Evolutionary conservation across 2,797 vertebrate species (phyloP).

Genomic region (Liparis tanakae): DNA sequence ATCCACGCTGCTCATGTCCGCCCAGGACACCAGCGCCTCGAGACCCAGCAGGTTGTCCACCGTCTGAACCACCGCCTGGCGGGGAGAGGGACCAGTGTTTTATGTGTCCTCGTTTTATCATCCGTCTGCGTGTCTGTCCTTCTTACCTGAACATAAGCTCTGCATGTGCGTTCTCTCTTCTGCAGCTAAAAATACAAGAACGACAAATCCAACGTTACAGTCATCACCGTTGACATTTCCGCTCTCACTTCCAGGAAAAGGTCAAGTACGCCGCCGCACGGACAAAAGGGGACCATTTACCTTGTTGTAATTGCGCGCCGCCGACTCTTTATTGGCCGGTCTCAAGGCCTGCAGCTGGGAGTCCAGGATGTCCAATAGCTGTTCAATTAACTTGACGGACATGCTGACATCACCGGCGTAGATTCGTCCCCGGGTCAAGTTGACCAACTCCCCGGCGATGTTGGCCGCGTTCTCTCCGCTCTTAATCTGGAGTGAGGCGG

Average conservation of each 20-base stretch:
- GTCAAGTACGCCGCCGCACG: constrained; percentile 45
- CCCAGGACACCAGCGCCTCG: constrained; percentile 79
- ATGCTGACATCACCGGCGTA: constrained; percentile 95
- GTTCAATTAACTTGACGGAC: constrained; percentile 91
- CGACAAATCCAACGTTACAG: constrained; percentile 32
- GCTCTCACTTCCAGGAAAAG: constrained; percentile 52
- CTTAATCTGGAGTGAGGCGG: constrained; percentile 85
- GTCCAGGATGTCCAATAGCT: constrained; percentile 93
- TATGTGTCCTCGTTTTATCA: neutral
- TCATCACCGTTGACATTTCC: constrained; percentile 63
- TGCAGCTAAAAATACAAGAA: constrained; percentile 84
- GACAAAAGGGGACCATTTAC: constrained; percentile 68
- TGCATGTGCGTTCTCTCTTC: constrained; percentile 91
- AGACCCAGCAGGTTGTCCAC: constrained; percentile 79
- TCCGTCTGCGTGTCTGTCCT: constrained; percentile 1
- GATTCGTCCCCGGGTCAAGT: constrained; percentile 91
- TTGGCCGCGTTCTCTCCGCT: constrained; percentile 95
- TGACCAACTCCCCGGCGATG: constrained; percentile 92
- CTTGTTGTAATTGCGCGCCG: constrained; percentile 94
- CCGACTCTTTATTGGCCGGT: constrained; percentile 91
- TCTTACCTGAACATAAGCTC: constrained; percentile 91
- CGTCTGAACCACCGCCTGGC: constrained; percentile 77
- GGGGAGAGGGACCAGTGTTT: constrained; percentile 7
- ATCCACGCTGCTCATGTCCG: constrained; percentile 73
- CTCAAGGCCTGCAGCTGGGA: constrained; percentile 92